Evolutionary conservation across 30 jellyfish, hydroid and myxozoan genomes (phyloP).

Genomic region (Aurelia coerulea): DNA sequence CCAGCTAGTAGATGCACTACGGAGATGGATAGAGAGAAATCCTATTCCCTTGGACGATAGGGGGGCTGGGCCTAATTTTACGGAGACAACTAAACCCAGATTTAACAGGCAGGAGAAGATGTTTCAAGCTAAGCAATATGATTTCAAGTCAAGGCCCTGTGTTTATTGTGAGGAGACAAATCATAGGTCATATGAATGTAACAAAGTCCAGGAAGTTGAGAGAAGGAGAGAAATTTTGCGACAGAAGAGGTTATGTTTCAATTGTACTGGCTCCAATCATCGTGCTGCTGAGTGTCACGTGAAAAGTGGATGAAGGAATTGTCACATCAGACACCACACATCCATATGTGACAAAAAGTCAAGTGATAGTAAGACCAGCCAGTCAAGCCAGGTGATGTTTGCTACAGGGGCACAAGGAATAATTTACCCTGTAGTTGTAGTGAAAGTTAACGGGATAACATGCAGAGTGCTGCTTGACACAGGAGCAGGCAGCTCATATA

Average conservation of each 20-base stretch:
- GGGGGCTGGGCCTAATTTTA: too few relatives aligned
- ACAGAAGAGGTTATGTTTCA: slow-evolving; percentile 42
- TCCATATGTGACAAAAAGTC: slow-evolving; percentile 51
- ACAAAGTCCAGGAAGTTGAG: slow-evolving; percentile 33
- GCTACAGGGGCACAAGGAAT: slow-evolving; percentile 46
- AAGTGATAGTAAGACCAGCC: slow-evolving; percentile 30
- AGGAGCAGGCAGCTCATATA: slow-evolving; percentile 79
- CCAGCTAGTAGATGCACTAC: too few relatives aligned
- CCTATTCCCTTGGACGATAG: too few relatives aligned
- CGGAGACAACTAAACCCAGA: too few relatives aligned
- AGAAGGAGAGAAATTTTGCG: slow-evolving; percentile 32
- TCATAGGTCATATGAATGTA: slow-evolving; percentile 36
- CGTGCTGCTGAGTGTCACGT: slow-evolving; percentile 61
- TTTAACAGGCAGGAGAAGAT: too few relatives aligned
- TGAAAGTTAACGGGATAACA: slow-evolving; percentile 45
- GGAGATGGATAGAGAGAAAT: too few relatives aligned
- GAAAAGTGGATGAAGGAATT: slow-evolving; percentile 51
- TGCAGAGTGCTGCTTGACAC: slow-evolving; percentile 75
- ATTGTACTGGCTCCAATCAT: slow-evolving; percentile 67
- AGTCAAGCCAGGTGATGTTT: slow-evolving; percentile 26
- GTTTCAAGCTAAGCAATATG: too few relatives aligned
- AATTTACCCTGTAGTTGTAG: slow-evolving; percentile 52
- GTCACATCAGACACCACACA: slow-evolving; percentile 64
- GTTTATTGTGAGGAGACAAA: slow-evolving; percentile 42
- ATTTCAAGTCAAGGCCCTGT: not conserved